Evolutionary conservation across 2,113 vertebrate genomes (phyloP).

Genomic region (Boleophthalmus pectinirostris): DNA sequence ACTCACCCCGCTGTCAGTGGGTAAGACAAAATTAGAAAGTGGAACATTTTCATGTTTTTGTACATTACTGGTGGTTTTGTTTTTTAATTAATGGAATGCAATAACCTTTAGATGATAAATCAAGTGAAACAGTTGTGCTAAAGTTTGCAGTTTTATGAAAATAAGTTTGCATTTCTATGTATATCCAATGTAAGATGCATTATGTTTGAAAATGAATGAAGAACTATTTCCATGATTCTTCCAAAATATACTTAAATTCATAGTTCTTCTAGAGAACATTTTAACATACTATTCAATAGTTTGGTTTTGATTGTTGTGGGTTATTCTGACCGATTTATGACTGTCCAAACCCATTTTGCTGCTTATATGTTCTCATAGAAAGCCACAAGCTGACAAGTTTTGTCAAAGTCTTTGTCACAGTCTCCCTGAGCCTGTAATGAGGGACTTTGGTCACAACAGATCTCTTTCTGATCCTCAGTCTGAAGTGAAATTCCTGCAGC

Average conservation of each 20-base stretch:
- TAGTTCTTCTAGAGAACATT: background rate
- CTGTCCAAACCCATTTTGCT: slow-evolving; percentile 34
- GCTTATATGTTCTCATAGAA: slow-evolving; percentile 21
- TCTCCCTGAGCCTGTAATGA: slow-evolving; percentile 61
- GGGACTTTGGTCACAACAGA: slow-evolving; percentile 59
- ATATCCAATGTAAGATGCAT: background rate
- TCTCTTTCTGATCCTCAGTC: slow-evolving; percentile 59
- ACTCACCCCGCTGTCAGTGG: slow-evolving; percentile 45
- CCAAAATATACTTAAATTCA: background rate
- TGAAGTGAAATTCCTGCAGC: slow-evolving; percentile 61
- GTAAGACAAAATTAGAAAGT: slow-evolving; percentile 67
- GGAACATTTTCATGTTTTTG: slow-evolving; percentile 57
- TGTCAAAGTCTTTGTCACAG: slow-evolving; percentile 60
- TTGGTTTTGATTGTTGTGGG: background rate
- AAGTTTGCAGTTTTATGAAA: background rate
- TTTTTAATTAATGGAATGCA: background rate
- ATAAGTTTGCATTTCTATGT: background rate
- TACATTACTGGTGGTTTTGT: slow-evolving; percentile 35
- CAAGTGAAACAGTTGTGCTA: background rate
- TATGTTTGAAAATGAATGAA: background rate
- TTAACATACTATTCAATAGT: background rate
- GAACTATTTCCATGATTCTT: background rate
- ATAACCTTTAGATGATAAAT: background rate
- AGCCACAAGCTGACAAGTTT: slow-evolving; percentile 52
- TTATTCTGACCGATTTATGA: slow-evolving; percentile 15